These are phyloP conservation scores for Dione vanillae DNA, from an alignment of 2,888 invertebrate genomes.

Conservation along the genomic window DNA sequence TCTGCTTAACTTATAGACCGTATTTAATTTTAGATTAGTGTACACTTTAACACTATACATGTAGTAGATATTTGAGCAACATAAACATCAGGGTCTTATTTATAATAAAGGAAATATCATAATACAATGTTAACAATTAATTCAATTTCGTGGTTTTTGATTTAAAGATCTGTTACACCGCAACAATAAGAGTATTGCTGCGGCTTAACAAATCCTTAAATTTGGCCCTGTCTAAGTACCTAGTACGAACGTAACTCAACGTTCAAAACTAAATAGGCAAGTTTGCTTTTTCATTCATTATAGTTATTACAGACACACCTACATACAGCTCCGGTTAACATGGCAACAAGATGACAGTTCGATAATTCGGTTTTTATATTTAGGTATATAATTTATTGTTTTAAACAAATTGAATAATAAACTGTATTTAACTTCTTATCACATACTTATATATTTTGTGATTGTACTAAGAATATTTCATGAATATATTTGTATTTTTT, in stretches of 20 bases:
- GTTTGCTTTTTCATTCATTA: slow-evolving; percentile 3
- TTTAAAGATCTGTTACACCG: no score
- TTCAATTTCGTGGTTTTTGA: no score
- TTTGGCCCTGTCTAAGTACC: background rate
- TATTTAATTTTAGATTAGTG: background rate
- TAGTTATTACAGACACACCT: slow-evolving; percentile 12
- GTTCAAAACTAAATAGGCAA: background rate
- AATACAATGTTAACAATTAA: no score
- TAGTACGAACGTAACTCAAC: background rate
- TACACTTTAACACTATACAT: background rate
- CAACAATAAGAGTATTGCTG: no score
- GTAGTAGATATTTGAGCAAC: background rate
- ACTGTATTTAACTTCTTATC: no score
- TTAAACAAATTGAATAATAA: no score
- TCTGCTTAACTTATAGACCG: background rate
- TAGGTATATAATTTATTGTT: background rate
- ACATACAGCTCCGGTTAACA: slow-evolving; percentile 21
- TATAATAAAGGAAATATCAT: background rate
- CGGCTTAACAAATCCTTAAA: background rate
- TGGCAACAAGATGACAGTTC: slow-evolving; percentile 12
- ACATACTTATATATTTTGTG: no score
- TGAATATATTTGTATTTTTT: background rate
- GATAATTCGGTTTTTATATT: background rate
- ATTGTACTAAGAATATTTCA: background rate
- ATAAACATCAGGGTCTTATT: background rate